Evolutionary conservation across 2,113 vertebrate genomes (phyloP), one percentile per base, ranked within the genome.

Genomic region (Heterochromis multidens): DNA sequence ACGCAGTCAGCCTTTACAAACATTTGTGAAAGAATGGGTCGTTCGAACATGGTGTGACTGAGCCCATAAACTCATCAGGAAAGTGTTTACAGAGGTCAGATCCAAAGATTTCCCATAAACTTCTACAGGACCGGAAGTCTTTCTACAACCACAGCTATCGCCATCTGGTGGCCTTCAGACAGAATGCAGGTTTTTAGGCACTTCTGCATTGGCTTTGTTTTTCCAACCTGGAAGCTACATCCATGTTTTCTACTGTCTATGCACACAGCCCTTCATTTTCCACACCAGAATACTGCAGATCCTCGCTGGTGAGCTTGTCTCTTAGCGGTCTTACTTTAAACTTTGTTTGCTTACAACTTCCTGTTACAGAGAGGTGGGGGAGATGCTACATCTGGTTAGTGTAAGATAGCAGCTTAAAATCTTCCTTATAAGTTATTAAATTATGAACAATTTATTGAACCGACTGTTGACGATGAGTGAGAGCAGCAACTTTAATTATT

Each of bases 301-400:
- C 14, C 62, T 23, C 0, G 12, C 62, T 0, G 62, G 43, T 40
- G 23, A 65, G 61, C 62, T 13, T 0, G 6, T 0, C 31, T 21
- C 16, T 11, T 61, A 19, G 16, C 29, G 1, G 21, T 23, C 13
- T 37, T 14, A 23, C 21, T 65, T 65, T 4, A 35, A 35, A 35
- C 33, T 35, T 35, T 35, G 33, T 35, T 35, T 35, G 31, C 31
- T 3, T n/a, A n/a, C n/a, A n/a, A n/a, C n/a, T n/a, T n/a, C n/a
- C n/a, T n/a, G n/a, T n/a, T n/a, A n/a, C n/a, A 33, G 31, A 33
- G 31, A 6, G 33, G 33, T 35, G 61, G 0, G 12, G 21, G 61
- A 63, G 33, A 11, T 23, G 11, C 62, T 65, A 33, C 33, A 8
- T 12, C 33, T 2, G 37, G 33, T 65, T 37, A 23, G 62, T 35